phyloP scores from a whole-genome alignment of 2,113 vertebrate genomes.

The Nettapus auritus region DNA sequence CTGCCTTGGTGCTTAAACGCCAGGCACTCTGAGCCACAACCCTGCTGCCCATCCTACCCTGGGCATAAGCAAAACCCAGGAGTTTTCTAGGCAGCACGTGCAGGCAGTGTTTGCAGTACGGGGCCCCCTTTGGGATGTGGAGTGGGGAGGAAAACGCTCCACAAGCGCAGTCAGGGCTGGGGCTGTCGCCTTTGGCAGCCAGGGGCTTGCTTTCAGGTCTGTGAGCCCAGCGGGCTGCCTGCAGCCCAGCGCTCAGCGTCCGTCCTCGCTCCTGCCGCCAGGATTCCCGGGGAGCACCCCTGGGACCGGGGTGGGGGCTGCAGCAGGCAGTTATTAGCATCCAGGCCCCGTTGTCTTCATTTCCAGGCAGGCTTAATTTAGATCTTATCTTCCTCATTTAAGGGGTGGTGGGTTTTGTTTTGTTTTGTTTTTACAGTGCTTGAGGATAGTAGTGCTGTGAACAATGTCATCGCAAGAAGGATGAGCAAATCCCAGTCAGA shows the following conservation, averaged over 20 bases:
- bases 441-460: neutral
- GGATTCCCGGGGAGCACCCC: neutral
- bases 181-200: neutral
- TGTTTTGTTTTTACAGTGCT: neutral
- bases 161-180: accelerated
- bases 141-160: neutral
- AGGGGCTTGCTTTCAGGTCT: neutral
- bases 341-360: neutral
- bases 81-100: accelerated
- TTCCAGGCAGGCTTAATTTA: neutral
- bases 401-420: neutral
- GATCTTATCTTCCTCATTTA: neutral
- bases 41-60: accelerated
- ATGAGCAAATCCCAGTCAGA: neutral
- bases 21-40: accelerated
- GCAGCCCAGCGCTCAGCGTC: too few relatives aligned
- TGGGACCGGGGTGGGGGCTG: neutral
- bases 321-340: neutral
- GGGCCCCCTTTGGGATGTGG: too few relatives aligned
- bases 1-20: accelerated
- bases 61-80: too few relatives aligned
- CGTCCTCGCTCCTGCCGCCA: too few relatives aligned
- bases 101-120: accelerated
- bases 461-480: neutral
- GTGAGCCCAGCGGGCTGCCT: neutral